Base-by-base conservation (phyloP, 2,113 vertebrate genomes). In the Heterocephalus glaber region DNA sequence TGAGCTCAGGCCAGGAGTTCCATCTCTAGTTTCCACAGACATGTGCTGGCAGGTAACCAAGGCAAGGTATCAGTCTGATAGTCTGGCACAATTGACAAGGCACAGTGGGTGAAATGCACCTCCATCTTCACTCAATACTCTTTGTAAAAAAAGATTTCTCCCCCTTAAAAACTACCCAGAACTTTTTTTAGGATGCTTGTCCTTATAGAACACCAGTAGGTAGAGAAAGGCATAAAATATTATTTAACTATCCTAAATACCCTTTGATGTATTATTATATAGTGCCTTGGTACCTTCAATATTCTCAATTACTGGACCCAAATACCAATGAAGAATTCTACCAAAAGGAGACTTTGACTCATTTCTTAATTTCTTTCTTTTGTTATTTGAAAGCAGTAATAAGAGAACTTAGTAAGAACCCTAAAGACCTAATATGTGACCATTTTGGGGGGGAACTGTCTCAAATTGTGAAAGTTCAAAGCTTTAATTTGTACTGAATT, bases 391-490 rank as follows among this genome's bases (percentile, higher is more conserved):
- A 79, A 94, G 79, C 4, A 12, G 3, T 68, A 82, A n/a, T 52
- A 84, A 79, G 24, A 7, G 4, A 89, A 85, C 1, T 56, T 79
- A 52, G 7, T 84, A 28, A 77, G 70, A 91, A 58, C 47, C 68
- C 9, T 22, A 77, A 80, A 93, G 86, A 30, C 44, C 47, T 77
- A 49, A 49, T 49, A 26, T 16, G 2, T 49, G 28, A 77, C 44
- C 44, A 30, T 49, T 49, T 77, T 49, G 24, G 52, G 68, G 35
- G 35, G 82, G 56, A 91, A 79, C 3, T 26, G 7, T 68, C 54
- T 92, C 72, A 28, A 74, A 87, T 89, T 92, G 49, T 72, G 26
- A 92, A 95, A 60, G 83, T 63, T 10, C 79, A 49, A 8, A 79
- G 17, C 16, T 66, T 90, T 60, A 95, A 30, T 96, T 66, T 19